phyloP scores from a whole-genome alignment of 2,888 invertebrate genomes.

The Microchrysa polita region DNA sequence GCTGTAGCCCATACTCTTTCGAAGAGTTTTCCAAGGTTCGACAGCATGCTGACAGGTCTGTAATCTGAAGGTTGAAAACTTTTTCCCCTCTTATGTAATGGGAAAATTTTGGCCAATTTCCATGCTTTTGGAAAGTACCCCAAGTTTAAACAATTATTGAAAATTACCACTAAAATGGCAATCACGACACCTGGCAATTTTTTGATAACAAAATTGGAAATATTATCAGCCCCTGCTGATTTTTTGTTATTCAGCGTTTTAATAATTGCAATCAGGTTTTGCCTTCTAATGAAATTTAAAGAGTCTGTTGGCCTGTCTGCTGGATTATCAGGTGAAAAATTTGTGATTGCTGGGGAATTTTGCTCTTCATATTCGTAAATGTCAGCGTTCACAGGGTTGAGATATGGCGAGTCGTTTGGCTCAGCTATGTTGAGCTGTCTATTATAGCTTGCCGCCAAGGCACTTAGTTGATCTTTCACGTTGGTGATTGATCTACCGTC shows the following conservation, averaged over 20 bases:
- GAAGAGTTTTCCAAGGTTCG: constrained; percentile 48
- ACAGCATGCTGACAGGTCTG: constrained; percentile 51
- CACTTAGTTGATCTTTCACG: no score
- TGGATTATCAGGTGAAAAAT: no score
- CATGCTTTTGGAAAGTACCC: not conserved
- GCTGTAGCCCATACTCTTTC: constrained; percentile 19
- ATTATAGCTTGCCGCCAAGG: no score
- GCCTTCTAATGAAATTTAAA: no score
- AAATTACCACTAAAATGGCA: not conserved
- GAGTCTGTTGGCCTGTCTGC: no score
- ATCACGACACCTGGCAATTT: not conserved
- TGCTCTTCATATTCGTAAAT: no score
- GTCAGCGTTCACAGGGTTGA: no score
- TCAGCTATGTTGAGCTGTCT: no score
- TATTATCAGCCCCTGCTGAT: not conserved
- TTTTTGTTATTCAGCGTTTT: not conserved
- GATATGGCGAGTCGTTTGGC: no score
- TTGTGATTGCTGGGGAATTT: no score
- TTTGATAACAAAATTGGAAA: not conserved
- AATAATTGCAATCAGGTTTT: no score
- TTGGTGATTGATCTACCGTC: no score
- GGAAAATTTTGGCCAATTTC: constrained; percentile 11
- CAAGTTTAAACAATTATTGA: constrained; percentile 26
- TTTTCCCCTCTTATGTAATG: constrained; percentile 46
- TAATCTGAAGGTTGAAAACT: constrained; percentile 51